These are phyloP conservation scores for Atta texana DNA, from an alignment of 1,140 invertebrate genomes.

Conservation along the genomic window DNA sequence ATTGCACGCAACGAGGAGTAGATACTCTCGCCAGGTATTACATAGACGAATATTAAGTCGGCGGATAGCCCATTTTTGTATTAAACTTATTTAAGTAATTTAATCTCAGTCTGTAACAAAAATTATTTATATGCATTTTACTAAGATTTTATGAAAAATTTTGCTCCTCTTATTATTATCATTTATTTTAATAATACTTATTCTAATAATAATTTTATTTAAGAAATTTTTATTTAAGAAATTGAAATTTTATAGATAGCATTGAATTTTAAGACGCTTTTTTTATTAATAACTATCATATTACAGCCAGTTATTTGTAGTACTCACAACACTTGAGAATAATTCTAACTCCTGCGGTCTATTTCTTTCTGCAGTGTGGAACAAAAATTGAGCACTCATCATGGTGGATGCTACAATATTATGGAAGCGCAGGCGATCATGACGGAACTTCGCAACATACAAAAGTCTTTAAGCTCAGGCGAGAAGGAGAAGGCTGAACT, in stretches of 20 bases:
- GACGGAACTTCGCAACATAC: constrained; percentile 96
- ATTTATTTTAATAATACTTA: constrained; percentile 12
- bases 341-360: neutral
- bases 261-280: neutral
- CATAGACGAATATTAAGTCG: constrained; percentile 1
- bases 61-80: neutral
- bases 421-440: constrained; percentile 97
- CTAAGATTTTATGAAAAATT: constrained; percentile 42
- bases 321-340: neutral
- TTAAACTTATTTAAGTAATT: neutral
- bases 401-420: constrained; percentile 95
- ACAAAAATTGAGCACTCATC: constrained; percentile 94
- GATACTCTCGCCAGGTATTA: constrained; percentile 94
- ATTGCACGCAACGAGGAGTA: constrained; percentile 96
- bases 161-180: neutral
- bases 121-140: constrained; percentile 21
- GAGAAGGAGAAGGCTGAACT: constrained; percentile 97
- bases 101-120: neutral
- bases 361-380: constrained; percentile 90
- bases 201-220: constrained; percentile 1
- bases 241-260: neutral
- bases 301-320: neutral
- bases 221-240: neutral
- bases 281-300: neutral
- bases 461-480: constrained; percentile 95